A percentile compares a stretch with the other conserved stretches of the same genome.
These are phyloP conservation scores for Psilopogon haemacephalus DNA, from an alignment of 2,113 vertebrate species.

Conservation along the genomic window DNA sequence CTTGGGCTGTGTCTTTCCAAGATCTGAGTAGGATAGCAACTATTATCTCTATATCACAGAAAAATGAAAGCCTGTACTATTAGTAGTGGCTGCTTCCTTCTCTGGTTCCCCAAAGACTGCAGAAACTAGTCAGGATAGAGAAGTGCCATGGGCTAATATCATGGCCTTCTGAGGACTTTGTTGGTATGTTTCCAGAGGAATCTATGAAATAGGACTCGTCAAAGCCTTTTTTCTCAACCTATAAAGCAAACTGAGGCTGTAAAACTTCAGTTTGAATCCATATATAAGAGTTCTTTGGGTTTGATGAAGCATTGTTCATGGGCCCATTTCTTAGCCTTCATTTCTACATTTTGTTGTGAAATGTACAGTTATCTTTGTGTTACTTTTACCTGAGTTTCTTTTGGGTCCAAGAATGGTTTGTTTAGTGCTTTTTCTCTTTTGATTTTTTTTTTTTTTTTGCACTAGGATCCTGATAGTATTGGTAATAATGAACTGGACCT, in stretches of 20 bases:
- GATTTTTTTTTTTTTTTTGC: conserved; percentile 19
- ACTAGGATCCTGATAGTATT: neutral
- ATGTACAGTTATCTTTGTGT: conserved; percentile 47
- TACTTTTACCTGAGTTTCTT: conserved; percentile 52
- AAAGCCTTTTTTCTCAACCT: neutral
- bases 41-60: neutral
- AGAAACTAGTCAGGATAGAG: neutral
- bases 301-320: neutral
- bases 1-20: neutral
- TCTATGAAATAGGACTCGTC: neutral
- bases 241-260: neutral
- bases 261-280: neutral
- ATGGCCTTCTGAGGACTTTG: neutral
- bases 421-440: conserved; percentile 8
- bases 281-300: neutral
- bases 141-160: neutral
- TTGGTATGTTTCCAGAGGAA: neutral
- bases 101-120: neutral
- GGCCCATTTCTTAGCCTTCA: neutral
- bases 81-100: neutral
- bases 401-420: conserved; percentile 47
- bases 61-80: neutral
- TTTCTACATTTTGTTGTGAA: conserved; percentile 42
- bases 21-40: neutral
- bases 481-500: neutral